These are phyloP conservation scores for Malachius bipustulatus DNA, from an alignment of 2,888 invertebrate genomes.

Conservation along the genomic window DNA sequence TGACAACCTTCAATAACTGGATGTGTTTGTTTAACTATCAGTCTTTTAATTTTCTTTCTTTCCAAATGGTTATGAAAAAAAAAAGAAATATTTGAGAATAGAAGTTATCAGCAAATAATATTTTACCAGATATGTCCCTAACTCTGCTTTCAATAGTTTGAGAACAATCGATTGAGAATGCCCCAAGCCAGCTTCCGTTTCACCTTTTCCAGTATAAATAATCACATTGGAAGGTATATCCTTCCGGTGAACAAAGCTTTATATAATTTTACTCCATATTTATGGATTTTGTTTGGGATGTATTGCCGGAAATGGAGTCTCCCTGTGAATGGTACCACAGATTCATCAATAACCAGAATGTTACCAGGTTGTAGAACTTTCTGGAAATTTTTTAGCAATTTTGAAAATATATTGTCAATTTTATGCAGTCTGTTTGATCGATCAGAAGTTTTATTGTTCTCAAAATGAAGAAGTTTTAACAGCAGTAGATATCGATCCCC, in stretches of 20 bases:
- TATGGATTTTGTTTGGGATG: slow-evolving; percentile 11
- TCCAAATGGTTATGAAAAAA: no score
- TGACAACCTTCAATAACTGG: no score
- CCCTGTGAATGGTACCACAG: slow-evolving; percentile 11
- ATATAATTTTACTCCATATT: slow-evolving; percentile 1
- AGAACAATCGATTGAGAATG: slow-evolving; percentile 6
- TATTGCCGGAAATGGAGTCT: slow-evolving; percentile 9
- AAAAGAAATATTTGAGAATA: no score
- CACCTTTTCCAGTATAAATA: slow-evolving; percentile 5
- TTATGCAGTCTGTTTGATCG: slow-evolving; percentile 2
- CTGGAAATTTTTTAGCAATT: slow-evolving; percentile 4
- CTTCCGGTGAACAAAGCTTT: slow-evolving; percentile 4
- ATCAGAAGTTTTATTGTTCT: slow-evolving; percentile 4
- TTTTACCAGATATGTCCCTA: not conserved
- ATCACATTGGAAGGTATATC: slow-evolving; percentile 6
- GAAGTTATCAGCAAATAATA: slow-evolving; percentile 5
- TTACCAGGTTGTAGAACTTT: slow-evolving; percentile 7
- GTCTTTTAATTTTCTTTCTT: no score
- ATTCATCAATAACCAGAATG: slow-evolving; percentile 10
- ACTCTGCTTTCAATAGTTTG: slow-evolving; percentile 4
- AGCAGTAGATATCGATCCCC: slow-evolving; percentile 5
- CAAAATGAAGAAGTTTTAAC: slow-evolving; percentile 8
- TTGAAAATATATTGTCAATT: slow-evolving; percentile 4
- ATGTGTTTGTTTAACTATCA: no score
- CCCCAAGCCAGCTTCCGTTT: not conserved